These are phyloP conservation scores for Masnerella sp. DNA, from an alignment of 2,888 invertebrate genomes.

Conservation along the genomic window DNA sequence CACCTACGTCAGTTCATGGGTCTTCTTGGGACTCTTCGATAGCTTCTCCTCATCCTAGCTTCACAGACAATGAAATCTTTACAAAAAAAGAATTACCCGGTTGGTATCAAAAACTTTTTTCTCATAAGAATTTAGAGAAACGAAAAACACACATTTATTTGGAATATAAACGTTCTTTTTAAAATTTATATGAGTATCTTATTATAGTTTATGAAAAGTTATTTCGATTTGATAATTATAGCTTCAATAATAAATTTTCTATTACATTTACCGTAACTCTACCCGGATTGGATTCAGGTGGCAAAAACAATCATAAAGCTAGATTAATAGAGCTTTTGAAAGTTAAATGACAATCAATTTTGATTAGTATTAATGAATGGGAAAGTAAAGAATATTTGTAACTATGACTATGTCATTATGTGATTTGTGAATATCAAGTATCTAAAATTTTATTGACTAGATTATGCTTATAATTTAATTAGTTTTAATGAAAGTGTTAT, in stretches of 20 bases:
- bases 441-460: conserved; percentile 3
- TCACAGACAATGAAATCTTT: conserved; percentile 90
- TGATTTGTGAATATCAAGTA: too few species aligned
- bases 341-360: conserved; percentile 2
- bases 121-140: too few species aligned
- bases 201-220: background rate
- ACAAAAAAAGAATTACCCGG: conserved; percentile 89
- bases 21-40: conserved; percentile 80
- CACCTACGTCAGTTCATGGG: conserved; percentile 81
- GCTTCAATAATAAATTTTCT: conserved; percentile 32
- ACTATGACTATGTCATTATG: background rate
- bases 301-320: conserved; percentile 54
- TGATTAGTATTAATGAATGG: conserved; percentile 3
- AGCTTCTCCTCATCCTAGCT: conserved; percentile 84
- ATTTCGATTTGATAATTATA: conserved; percentile 1
- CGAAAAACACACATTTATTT: too few species aligned
- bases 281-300: conserved; percentile 53
- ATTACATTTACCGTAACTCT: conserved; percentile 31
- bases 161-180: too few species aligned
- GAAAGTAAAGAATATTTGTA: background rate
- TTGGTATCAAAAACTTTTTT: conserved; percentile 62
- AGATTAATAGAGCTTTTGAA: conserved; percentile 55
- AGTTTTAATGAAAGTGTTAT: background rate
- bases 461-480: conserved; percentile 17
- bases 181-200: too few species aligned